phyloP scores from a whole-genome alignment of 92 coral and sea anemone species.

The Hydrozoanthus gracilis region DNA sequence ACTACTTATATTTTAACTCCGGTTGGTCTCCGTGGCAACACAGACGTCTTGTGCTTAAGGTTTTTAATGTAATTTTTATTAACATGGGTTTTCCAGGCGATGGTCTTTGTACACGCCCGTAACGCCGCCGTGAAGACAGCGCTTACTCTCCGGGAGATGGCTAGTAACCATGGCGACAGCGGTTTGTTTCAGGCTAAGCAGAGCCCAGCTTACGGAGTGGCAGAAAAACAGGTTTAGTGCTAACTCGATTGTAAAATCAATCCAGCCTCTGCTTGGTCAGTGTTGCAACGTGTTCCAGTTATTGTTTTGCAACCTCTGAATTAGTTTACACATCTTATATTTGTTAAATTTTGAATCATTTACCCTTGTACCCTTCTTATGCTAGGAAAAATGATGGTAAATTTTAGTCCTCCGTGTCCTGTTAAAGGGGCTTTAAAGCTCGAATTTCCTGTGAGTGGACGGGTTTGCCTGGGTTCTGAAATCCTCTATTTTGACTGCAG shows the following conservation, averaged over 20 bases:
- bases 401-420: neutral
- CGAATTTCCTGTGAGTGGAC: too few species aligned
- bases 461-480: too few species aligned
- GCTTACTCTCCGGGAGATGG: conserved; percentile 93
- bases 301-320: too few species aligned
- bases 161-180: conserved; percentile 89
- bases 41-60: too few species aligned
- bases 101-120: conserved; percentile 77
- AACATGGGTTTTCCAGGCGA: neutral
- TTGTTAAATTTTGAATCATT: too few species aligned
- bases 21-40: too few species aligned
- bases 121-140: conserved; percentile 97
- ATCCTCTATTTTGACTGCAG: too few species aligned
- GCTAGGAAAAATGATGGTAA: neutral
- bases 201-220: conserved; percentile 85
- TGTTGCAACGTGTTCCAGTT: neutral
- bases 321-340: too few species aligned
- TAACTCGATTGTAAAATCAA: neutral
- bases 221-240: conserved; percentile 88
- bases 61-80: neutral
- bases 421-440: too few species aligned
- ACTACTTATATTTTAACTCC: too few species aligned
- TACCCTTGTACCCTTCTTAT: too few species aligned
- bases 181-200: conserved; percentile 79
- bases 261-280: neutral